Percentiles rank a stretch among this genome's conserved stretches.
phyloP scores from a whole-genome alignment of 2,888 invertebrate species.

The Drosophila siamana region DNA sequence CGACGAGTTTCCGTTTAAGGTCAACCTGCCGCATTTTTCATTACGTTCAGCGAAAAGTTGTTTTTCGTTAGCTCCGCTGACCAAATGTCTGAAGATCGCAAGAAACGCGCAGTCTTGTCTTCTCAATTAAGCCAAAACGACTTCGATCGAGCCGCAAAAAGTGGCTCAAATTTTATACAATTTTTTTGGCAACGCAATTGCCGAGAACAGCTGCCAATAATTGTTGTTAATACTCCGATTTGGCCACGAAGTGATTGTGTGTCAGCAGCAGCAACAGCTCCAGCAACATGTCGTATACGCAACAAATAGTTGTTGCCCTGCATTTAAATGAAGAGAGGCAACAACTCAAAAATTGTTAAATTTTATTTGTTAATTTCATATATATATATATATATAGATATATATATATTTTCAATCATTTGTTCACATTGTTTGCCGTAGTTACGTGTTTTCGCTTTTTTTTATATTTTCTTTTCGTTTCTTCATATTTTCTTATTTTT shows the following conservation, averaged over 20 bases:
- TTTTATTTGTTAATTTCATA: conserved; percentile 58
- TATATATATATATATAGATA: conserved; percentile 16
- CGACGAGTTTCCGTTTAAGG: conserved; percentile 79
- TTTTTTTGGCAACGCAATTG: conserved; percentile 33
- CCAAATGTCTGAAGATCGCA: conserved; percentile 54
- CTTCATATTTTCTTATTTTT: conserved; percentile 6
- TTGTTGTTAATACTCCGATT: conserved; percentile 26
- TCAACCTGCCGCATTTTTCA: conserved; percentile 76
- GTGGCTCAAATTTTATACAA: conserved; percentile 33
- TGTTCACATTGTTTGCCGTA: conserved; percentile 53
- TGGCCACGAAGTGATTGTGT: conserved; percentile 27
- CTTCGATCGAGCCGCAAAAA: conserved; percentile 28
- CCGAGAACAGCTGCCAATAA: conserved; percentile 70
- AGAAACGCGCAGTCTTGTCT: conserved; percentile 37
- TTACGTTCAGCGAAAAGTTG: conserved; percentile 68
- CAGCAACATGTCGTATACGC: conserved; percentile 50
- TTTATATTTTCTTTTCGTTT: neutral
- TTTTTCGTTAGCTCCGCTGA: conserved; percentile 63
- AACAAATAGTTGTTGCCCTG: conserved; percentile 14
- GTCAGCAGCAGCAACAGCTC: conserved; percentile 31
- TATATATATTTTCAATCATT: conserved; percentile 50
- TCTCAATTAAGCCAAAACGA: conserved; percentile 48
- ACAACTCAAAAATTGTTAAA: conserved; percentile 28
- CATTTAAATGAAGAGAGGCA: neutral
- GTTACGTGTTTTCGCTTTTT: conserved; percentile 33